A percentile compares a stretch with the other conserved stretches of the same genome.
These are phyloP conservation scores for Drosophila prosaltans DNA, from an alignment of 1,140 invertebrate species.

Conservation along the genomic window DNA sequence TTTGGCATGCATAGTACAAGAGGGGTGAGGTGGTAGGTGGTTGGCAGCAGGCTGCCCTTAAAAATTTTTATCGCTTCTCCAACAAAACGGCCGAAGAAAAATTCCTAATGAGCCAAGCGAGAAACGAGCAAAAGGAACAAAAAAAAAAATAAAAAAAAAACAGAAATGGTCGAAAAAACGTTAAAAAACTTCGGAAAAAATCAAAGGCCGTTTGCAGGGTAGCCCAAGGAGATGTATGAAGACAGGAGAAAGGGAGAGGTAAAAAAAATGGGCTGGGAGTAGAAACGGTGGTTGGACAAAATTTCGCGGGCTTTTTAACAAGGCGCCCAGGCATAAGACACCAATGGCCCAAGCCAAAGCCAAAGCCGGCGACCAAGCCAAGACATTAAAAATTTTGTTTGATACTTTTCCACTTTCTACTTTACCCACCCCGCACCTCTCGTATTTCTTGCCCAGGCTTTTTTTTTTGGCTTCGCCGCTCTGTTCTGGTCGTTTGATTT, in stretches of 20 bases:
- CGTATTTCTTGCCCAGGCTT: no score
- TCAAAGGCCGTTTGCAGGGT: slow-evolving; percentile 60
- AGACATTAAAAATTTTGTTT: slow-evolving; percentile 83
- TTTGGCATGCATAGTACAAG: slow-evolving; percentile 59
- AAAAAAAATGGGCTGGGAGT: background rate
- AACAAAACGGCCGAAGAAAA: slow-evolving; percentile 69
- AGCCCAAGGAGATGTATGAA: slow-evolving; percentile 9
- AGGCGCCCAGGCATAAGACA: slow-evolving; percentile 68
- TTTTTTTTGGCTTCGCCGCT: slow-evolving; percentile 44
- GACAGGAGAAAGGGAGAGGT: no score
- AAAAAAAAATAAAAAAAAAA: slow-evolving; percentile 38
- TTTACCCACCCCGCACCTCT: background rate
- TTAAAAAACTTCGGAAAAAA: slow-evolving; percentile 77
- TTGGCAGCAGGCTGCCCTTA: slow-evolving; percentile 35
- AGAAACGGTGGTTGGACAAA: slow-evolving; percentile 21
- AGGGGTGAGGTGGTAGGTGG: background rate
- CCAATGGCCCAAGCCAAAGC: slow-evolving; percentile 30
- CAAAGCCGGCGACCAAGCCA: slow-evolving; percentile 21
- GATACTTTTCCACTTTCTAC: slow-evolving; percentile 61
- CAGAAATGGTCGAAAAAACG: slow-evolving; percentile 61
- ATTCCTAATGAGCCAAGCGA: slow-evolving; percentile 78
- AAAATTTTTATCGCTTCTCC: slow-evolving; percentile 79
- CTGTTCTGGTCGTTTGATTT: slow-evolving; percentile 83
- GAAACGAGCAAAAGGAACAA: slow-evolving; percentile 13
- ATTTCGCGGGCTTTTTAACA: slow-evolving; percentile 79